phyloP scores from a whole-genome alignment of 35 echinoderm and acorn worm species.

The Ophiothrix spiculata region DNA sequence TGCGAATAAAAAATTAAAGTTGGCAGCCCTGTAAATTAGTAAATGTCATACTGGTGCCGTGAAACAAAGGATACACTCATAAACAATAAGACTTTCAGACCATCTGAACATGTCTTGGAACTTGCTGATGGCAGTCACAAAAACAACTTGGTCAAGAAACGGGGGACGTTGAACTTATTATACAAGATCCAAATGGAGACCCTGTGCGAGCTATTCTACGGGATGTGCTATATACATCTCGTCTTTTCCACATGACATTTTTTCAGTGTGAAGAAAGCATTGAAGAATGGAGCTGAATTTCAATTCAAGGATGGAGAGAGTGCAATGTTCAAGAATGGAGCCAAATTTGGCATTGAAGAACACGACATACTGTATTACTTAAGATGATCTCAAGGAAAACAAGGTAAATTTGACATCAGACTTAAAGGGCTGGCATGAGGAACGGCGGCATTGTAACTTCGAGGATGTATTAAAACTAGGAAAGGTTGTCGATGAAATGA shows the following conservation, averaged over 20 bases:
- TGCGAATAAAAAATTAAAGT: too few species aligned
- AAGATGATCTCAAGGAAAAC: neutral
- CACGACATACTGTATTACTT: neutral
- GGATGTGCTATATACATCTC: conserved; percentile 25
- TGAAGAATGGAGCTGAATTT: conserved; percentile 17
- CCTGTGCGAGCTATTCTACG: neutral
- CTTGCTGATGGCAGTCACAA: conserved; percentile 24
- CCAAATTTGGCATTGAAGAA: neutral
- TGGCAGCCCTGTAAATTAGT: too few species aligned
- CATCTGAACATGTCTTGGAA: conserved; percentile 41
- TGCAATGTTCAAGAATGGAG: neutral
- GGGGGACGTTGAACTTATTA: neutral
- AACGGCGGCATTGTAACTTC: neutral
- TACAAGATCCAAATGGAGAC: neutral
- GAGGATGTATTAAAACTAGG: neutral
- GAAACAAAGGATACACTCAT: conserved; percentile 38
- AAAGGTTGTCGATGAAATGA: neutral
- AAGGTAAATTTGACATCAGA: neutral
- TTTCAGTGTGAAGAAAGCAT: conserved; percentile 38
- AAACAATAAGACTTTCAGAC: conserved; percentile 30
- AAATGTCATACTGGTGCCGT: too few species aligned
- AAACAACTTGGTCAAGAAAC: neutral
- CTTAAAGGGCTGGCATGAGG: neutral
- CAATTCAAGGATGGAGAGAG: neutral
- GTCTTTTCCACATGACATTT: conserved; percentile 33